Evolutionary conservation across 1,140 invertebrate species (phyloP), one percentile per base, ranked within the genome.

Genomic region (Drosophila watanabei): DNA sequence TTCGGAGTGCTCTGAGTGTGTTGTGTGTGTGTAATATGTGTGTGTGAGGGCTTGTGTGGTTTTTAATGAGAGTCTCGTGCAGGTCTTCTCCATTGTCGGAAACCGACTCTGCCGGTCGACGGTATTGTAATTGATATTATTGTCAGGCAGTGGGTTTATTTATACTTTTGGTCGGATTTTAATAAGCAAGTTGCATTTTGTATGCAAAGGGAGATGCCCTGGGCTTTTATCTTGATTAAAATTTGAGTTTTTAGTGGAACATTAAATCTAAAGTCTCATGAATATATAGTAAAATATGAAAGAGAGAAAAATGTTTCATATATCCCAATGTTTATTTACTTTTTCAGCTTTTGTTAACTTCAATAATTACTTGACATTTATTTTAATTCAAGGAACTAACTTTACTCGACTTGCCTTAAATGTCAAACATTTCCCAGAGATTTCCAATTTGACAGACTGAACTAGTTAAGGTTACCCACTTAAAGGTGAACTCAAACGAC

Each of bases 41-140:
- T 58, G 39, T 46, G 39, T 39, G 24, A 56, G 49, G 65, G 68
- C 43, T 60, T 79, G 66, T 72, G 69, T 63, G 76, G 78, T 79
- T 84, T 88, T 79, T 89, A 89, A 89, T 89, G 66, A 89, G 82
- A 89, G 85, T 89, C 85, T 89, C 85, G 85, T 89, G 85, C 85
- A 89, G 52, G 82, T 75, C 64, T 60, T 65, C 70, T 49, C 45
- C 66, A 80, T 82, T 83, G 78, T 79, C 60, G 76, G 71, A 49
- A 65, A 63, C 62, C 59, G 65, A 82, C 66, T 68, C 51, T 75
- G 54, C 82, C 75, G 75, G 64, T 49, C 58, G 73, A 59, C 75
- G 39, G 28, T 51, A 85, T 84, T 75, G 86, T 82, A 90, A 90
- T 89, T 89, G 79, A 89, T 89, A 89, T 90, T 85, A 89, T 89